Base-by-base conservation (phyloP, 1,140 invertebrate species). In the Metopolophium dirhodum region DNA sequence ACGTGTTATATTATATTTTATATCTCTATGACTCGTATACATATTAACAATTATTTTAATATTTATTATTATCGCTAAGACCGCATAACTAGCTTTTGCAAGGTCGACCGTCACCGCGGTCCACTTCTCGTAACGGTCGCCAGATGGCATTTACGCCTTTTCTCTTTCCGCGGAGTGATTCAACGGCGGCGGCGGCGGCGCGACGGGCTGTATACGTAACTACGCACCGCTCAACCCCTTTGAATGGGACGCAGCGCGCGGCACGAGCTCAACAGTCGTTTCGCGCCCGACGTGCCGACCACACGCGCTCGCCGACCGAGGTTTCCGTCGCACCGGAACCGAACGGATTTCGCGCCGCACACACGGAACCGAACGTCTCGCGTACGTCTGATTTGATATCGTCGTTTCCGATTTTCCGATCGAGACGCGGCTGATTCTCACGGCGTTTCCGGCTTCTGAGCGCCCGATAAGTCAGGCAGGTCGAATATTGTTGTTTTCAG, bases 231-330 rank as follows among this genome's bases (percentile, higher is more conserved):
- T 35, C 77, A 0, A 14, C 61, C 90, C 45, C 90, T 49, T 91
- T 49, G 89, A 77, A 68, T 91, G 49, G 61, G 61, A 49, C 90
- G 45, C 23, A 18, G n/a, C 47, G 87, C 47, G 45, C 91, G 91
- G 91, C 47, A 85, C 91, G 77, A 93, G 91, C 91, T 93, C 91
- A 93, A 93, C 91, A 93, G 91, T 93, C 91, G 77, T 85, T 37
- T 83, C 82, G 91, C 77, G 91, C 20, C 77, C 47, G 91, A 85
- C 47, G 91, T 93, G 91, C 91, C 47, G 82, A 51, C 20, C 68
- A 85, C 68, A 85, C 91, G 91, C 45, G 90, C 26, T 35, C 37
- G 37, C 35, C 35, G 8, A 23, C 8, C 90, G 90, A 18, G 45
- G 26, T 26, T n/a, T 68, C 61, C 30, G 9, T 7, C 61, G 61